Percentiles rank a stretch among this genome's conserved stretches.
Evolutionary conservation across 2,888 invertebrate genomes (phyloP).

Genomic region (Emmelina monodactyla): DNA sequence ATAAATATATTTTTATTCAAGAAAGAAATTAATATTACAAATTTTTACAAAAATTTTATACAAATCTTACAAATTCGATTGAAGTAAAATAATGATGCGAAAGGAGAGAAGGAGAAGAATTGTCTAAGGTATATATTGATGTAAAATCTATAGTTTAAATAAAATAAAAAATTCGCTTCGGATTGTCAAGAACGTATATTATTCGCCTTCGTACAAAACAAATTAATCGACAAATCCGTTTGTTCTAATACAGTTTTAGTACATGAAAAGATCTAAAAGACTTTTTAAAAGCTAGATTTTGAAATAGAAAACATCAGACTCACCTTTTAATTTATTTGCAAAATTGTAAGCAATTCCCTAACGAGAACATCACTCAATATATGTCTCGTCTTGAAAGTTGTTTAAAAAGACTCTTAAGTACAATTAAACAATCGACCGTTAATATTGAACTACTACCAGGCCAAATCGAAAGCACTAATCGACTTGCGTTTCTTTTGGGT

Average conservation of each 20-base stretch:
- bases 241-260: conserved; percentile 1
- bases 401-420: conserved; percentile 2
- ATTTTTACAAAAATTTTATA: no score
- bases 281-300: background rate
- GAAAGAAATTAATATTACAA: no score
- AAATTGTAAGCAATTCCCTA: conserved; percentile 3
- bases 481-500: conserved; percentile 1
- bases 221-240: background rate
- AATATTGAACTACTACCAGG: no score
- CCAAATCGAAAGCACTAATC: no score
- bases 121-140: no score
- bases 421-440: background rate
- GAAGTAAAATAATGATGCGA: no score
- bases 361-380: no score
- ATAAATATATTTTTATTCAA: no score
- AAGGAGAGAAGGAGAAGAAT: no score
- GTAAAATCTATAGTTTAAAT: no score
- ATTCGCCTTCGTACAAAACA: conserved; percentile 1
- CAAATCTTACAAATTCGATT: no score
- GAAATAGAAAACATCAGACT: conserved; percentile 2
- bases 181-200: conserved; percentile 3
- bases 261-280: background rate
- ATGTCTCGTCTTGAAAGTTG: conserved; percentile 2
- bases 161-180: conserved; percentile 4
- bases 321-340: conserved; percentile 1